Evolutionary conservation across 1,140 invertebrate genomes (phyloP).

Genomic region (Temnothorax longispinosus): DNA sequence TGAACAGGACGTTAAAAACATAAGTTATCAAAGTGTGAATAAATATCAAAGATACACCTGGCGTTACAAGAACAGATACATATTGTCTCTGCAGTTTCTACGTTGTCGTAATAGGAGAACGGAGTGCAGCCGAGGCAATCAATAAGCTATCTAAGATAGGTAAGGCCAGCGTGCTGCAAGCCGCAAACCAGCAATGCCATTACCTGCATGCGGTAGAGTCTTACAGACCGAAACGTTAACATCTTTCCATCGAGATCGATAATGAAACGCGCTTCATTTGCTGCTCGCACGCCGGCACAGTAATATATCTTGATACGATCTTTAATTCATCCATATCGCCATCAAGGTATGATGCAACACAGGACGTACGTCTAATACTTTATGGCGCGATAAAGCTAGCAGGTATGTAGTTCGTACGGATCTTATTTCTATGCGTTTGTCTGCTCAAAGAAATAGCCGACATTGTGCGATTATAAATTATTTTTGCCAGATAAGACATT

Average conservation of each 20-base stretch:
- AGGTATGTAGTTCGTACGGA: not conserved
- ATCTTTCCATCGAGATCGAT: constrained; percentile 71
- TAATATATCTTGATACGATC: constrained; percentile 70
- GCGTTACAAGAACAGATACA: not conserved
- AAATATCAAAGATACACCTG: constrained; percentile 7
- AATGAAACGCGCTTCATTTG: constrained; percentile 74
- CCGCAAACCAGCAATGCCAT: constrained; percentile 75
- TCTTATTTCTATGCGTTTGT: constrained; percentile 42
- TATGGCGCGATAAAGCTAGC: constrained; percentile 32
- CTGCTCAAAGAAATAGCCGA: constrained; percentile 16
- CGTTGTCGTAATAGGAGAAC: constrained; percentile 65
- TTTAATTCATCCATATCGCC: constrained; percentile 72
- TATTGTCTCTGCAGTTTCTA: constrained; percentile 44
- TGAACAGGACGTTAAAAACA: not conserved
- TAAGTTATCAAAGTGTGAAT: not conserved
- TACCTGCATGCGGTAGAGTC: constrained; percentile 55
- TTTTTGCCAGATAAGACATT: not conserved
- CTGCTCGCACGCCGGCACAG: constrained; percentile 51
- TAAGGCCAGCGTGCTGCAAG: constrained; percentile 70
- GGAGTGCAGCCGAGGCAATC: constrained; percentile 69
- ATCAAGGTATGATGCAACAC: constrained; percentile 40
- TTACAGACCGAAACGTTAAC: constrained; percentile 63
- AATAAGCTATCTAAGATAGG: constrained; percentile 76
- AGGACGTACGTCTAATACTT: constrained; percentile 40
- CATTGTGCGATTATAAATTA: constrained; percentile 21